Percentiles rank a stretch among this genome's conserved stretches.
These are phyloP conservation scores for Dasysyrphus albostriatus DNA, from an alignment of 2,888 invertebrate species.

Conservation along the genomic window DNA sequence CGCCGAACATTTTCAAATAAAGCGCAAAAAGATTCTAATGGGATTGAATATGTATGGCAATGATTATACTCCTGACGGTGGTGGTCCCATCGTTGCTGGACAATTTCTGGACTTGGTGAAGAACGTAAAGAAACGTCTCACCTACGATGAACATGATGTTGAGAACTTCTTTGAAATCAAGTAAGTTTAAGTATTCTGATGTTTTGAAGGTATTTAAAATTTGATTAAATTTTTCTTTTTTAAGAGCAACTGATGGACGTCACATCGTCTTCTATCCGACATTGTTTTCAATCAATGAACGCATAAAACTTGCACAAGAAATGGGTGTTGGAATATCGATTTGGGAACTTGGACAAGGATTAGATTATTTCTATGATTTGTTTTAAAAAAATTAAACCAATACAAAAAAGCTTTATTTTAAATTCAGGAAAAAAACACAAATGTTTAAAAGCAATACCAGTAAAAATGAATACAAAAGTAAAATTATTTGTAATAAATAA, in stretches of 20 bases:
- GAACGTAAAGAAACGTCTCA: slow-evolving; percentile 90
- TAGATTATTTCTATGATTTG: slow-evolving; percentile 97
- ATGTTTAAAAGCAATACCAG: slow-evolving; percentile 41
- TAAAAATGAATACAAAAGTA: background rate
- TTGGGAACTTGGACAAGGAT: slow-evolving; percentile 98
- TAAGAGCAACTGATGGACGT: slow-evolving; percentile 87
- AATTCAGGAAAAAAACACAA: background rate
- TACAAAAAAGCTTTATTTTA: background rate
- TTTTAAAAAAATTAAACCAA: slow-evolving; percentile 84
- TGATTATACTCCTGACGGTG: slow-evolving; percentile 92
- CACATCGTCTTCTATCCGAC: slow-evolving; percentile 95
- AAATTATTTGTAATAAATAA: background rate
- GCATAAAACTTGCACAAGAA: slow-evolving; percentile 91
- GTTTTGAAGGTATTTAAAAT: slow-evolving; percentile 33
- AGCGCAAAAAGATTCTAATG: slow-evolving; percentile 91
- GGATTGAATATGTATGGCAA: slow-evolving; percentile 98
- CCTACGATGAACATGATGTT: slow-evolving; percentile 90
- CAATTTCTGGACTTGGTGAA: slow-evolving; percentile 91
- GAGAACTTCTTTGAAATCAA: slow-evolving; percentile 95
- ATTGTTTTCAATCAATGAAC: slow-evolving; percentile 91
- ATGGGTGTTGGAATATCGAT: slow-evolving; percentile 94
- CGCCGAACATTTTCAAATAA: slow-evolving; percentile 83
- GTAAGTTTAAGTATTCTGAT: slow-evolving; percentile 85
- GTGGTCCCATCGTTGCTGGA: slow-evolving; percentile 91
- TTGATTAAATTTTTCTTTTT: slow-evolving; percentile 16